Conservation (phyloP, 2,797 vertebrate genomes). For the Ciconia nigra region DNA sequence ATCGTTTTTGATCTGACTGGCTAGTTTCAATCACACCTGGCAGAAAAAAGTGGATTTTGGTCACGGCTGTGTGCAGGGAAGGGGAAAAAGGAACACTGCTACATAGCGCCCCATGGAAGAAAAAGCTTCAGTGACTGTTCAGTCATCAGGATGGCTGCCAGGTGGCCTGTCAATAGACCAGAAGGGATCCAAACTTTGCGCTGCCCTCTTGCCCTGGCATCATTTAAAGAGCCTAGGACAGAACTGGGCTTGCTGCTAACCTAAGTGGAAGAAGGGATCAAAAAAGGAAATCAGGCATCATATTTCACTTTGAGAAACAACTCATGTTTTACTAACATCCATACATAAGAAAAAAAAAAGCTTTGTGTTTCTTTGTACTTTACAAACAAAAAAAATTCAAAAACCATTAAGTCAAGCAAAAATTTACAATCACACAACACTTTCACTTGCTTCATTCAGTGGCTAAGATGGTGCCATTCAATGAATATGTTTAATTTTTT, state of each 20-base stretch:
- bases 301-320: neutral
- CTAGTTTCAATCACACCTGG: neutral
- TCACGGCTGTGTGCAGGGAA: neutral
- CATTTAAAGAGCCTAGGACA: neutral
- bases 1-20: neutral
- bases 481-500: neutral
- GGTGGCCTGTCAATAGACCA: neutral
- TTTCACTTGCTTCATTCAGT: neutral
- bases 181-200: neutral
- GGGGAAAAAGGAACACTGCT: neutral
- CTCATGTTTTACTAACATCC: neutral
- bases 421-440: neutral
- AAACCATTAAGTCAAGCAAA: neutral
- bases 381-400: neutral
- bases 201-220: neutral
- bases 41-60: neutral
- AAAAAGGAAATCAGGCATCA: neutral
- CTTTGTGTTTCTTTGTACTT: neutral
- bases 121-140: neutral
- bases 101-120: accelerated
- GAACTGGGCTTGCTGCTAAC: neutral
- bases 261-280: neutral
- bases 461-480: neutral
- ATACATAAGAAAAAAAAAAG: neutral
- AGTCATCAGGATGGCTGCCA: neutral